Evolutionary conservation across 2,888 invertebrate species (phyloP), one percentile per base, ranked within the genome.

Genomic region (Thalpophila matura): DNA sequence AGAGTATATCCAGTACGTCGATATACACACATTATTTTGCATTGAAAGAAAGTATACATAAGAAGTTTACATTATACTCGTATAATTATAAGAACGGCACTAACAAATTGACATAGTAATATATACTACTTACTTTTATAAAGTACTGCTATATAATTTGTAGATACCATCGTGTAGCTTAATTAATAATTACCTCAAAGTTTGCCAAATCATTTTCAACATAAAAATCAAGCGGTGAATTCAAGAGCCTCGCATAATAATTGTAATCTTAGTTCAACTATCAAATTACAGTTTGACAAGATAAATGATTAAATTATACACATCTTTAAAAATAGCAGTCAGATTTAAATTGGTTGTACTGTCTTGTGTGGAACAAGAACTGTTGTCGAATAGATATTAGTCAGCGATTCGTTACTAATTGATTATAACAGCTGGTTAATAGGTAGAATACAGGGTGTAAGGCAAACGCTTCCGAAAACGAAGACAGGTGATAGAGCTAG

Each of bases 251-350:
- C 27, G 63, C 42, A 42, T 73, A 69, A 67, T 56, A 59, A 72
- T 70, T 70, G 40, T 50, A 56, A 57, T 55, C 63, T 56, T 35
- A 46, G 50, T 60, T 57, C 18, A 64, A 12, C 45, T 31, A 45
- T 76, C 61, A 65, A 65, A 68, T 63, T 63, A 76, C 55, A 65
- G 63, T 62, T 47, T 51, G 67, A 76, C 56, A 66, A 55, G 77
- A 57, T 72, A 46, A 68, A 76, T 72, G 57, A 42, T n/a, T 16
- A 33, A 18, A 12, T 5, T 35, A 18, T 45, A 43, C 54, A 49
- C 37, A 51, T 64, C 27, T 63, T 47, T 33, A 31, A 53, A 14
- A 18, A 27, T 37, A 51, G 40, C 31, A 40, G 46, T 73, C 14
- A 66, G 7, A 50, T 74, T 55, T 51, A 64, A 71, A 71, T 71